phyloP scores from a whole-genome alignment of 2,797 vertebrate species.

The Emys orbicularis region DNA sequence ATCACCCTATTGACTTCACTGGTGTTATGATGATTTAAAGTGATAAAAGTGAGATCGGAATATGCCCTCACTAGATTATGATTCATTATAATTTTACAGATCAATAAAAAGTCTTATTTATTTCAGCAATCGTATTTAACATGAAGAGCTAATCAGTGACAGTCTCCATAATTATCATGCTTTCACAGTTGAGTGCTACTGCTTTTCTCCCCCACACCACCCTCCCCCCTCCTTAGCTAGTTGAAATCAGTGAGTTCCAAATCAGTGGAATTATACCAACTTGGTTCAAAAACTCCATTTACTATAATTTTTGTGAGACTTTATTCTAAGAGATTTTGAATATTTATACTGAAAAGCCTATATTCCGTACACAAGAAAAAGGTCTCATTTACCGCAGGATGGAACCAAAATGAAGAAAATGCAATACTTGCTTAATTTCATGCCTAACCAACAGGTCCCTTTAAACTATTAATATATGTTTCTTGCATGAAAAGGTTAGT shows the following conservation, averaged over 20 bases:
- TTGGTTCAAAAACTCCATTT: not conserved
- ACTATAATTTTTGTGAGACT: not conserved
- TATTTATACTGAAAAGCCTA: not conserved
- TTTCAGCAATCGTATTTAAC: not conserved
- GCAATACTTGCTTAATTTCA: not conserved
- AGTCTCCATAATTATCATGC: not conserved
- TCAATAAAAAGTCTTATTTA: not conserved
- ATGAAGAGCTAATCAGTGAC: not conserved
- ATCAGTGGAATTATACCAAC: not conserved
- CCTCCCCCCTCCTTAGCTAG: not conserved
- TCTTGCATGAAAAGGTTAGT: not conserved
- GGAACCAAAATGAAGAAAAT: not conserved
- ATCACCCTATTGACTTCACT: not conserved
- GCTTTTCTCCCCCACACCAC: not conserved
- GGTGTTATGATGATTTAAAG: not conserved
- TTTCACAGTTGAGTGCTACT: not conserved
- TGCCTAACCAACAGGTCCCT: not conserved
- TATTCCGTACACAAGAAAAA: not conserved
- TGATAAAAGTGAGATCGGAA: not conserved
- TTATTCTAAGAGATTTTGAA: not conserved
- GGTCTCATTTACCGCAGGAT: not conserved
- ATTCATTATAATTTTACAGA: not conserved
- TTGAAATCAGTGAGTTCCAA: not conserved
- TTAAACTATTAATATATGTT: not conserved
- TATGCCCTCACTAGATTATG: not conserved